Conservation (phyloP, 1,140 invertebrate genomes). For the Drosophila yakuba region DNA sequence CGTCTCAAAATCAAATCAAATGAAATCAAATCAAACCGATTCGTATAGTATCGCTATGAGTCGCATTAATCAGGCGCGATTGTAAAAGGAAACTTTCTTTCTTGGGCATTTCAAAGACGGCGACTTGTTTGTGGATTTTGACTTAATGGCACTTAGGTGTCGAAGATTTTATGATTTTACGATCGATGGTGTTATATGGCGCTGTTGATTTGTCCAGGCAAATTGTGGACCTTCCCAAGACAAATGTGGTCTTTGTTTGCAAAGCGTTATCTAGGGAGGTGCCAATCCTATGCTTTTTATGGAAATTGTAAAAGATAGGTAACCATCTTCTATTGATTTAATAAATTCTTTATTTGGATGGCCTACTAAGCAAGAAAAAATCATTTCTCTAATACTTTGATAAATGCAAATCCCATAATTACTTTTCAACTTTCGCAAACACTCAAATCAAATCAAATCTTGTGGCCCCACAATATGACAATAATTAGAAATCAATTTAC, state of each 20-base stretch:
- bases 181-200: slow-evolving; percentile 29
- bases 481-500: slow-evolving; percentile 77
- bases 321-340: background rate
- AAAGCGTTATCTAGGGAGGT: background rate
- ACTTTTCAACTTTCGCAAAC: slow-evolving; percentile 50
- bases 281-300: background rate
- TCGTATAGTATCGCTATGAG: slow-evolving; percentile 27
- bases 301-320: background rate
- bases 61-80: slow-evolving; percentile 54
- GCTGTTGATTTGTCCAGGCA: slow-evolving; percentile 37
- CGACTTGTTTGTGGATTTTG: slow-evolving; percentile 29
- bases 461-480: slow-evolving; percentile 29
- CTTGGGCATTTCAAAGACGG: slow-evolving; percentile 33
- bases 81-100: slow-evolving; percentile 76
- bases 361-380: background rate
- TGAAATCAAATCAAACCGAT: slow-evolving; percentile 47
- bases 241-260: slow-evolving; percentile 31
- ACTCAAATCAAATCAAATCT: slow-evolving; percentile 28
- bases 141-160: slow-evolving; percentile 63
- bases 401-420: background rate
- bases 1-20: slow-evolving; percentile 54
- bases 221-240: slow-evolving; percentile 13
- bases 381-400: background rate
- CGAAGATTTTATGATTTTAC: slow-evolving; percentile 58
- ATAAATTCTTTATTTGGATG: background rate